phyloP scores from a whole-genome alignment of 2,113 vertebrate species.

The Dermatemys mawii region DNA sequence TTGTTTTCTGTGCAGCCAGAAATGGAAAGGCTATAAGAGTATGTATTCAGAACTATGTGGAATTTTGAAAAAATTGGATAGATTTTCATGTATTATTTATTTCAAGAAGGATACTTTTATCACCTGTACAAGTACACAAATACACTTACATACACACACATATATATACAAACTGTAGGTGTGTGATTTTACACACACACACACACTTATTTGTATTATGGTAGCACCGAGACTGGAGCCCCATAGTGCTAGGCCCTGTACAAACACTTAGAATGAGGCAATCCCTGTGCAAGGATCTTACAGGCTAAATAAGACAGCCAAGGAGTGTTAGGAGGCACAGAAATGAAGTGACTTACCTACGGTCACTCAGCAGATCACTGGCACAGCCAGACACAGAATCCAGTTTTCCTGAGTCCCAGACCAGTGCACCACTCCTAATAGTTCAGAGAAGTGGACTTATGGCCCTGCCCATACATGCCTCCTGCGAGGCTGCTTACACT shows the following conservation, averaged over 20 bases:
- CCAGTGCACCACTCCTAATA: neutral
- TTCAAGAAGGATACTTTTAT: neutral
- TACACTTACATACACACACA: neutral
- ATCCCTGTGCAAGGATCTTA: neutral
- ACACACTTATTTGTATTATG: neutral
- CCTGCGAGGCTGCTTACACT: too few relatives aligned
- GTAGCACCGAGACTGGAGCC: neutral
- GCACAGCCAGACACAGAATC: neutral
- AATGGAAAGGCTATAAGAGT: slow-evolving; percentile 58
- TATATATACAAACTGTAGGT: too few relatives aligned
- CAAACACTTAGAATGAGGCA: neutral
- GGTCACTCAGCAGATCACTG: neutral
- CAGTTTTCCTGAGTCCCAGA: rapidly evolving
- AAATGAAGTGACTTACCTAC: neutral
- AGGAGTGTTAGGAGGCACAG: neutral
- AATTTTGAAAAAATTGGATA: slow-evolving; percentile 22
- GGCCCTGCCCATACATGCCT: neutral
- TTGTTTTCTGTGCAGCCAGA: slow-evolving; percentile 34
- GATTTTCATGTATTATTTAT: slow-evolving; percentile 46
- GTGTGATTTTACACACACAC: neutral
- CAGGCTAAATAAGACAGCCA: neutral
- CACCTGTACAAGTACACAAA: neutral
- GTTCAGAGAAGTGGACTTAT: neutral
- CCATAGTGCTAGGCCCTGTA: neutral
- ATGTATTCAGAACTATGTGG: slow-evolving; percentile 33